These are phyloP conservation scores for Drosophila formosana DNA, from an alignment of 2,888 invertebrate species.

Conservation along the genomic window DNA sequence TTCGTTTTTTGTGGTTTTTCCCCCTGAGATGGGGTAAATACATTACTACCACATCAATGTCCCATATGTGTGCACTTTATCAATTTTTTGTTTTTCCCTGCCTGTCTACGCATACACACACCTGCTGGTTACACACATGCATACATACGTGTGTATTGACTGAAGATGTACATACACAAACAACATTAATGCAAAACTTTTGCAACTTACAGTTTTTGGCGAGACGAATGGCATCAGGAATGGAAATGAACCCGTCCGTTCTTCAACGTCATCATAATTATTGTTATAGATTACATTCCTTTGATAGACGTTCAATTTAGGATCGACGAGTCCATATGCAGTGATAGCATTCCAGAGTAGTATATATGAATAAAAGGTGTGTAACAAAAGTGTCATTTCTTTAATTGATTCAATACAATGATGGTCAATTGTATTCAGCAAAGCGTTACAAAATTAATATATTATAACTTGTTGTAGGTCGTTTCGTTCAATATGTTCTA, in stretches of 20 bases:
- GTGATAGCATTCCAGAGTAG: conserved; percentile 51
- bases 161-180: conserved; percentile 6
- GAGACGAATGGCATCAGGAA: conserved; percentile 93
- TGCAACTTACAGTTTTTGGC: conserved; percentile 89
- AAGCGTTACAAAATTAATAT: conserved; percentile 14
- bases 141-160: conserved; percentile 4
- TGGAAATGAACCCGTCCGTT: conserved; percentile 86
- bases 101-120: conserved; percentile 11
- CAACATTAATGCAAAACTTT: conserved; percentile 6
- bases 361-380: conserved; percentile 31
- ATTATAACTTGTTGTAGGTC: conserved; percentile 8
- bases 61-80: conserved; percentile 5
- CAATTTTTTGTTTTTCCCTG: conserved; percentile 6
- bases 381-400: conserved; percentile 32
- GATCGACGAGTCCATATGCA: conserved; percentile 57
- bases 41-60: not conserved
- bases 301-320: conserved; percentile 32
- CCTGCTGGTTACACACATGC: conserved; percentile 5
- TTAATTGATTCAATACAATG: conserved; percentile 1
- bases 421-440: conserved; percentile 2
- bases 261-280: conserved; percentile 34
- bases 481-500: conserved; percentile 25
- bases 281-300: conserved; percentile 42
- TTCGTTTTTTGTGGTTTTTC: not conserved
- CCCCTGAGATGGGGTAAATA: not conserved